Conservation (phyloP, 2,888 invertebrate species). For the Lacanobia wlatinum region DNA sequence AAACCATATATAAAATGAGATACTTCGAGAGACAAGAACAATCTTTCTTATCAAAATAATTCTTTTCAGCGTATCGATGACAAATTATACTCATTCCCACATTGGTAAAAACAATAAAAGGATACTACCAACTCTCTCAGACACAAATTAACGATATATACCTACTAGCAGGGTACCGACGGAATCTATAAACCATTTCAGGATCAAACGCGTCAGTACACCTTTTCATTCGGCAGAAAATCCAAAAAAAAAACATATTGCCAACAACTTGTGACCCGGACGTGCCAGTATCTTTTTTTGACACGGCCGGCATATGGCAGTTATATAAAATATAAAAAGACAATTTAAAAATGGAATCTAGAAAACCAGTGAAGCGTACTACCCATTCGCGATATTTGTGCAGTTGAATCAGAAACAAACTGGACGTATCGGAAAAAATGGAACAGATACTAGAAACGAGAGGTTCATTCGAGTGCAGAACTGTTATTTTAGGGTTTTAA, state of each 20-base stretch:
- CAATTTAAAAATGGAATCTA: conserved; percentile 43
- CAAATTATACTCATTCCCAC: no score
- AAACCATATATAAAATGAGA: neutral
- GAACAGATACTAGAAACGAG: conserved; percentile 15
- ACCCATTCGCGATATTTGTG: conserved; percentile 37
- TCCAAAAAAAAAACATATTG: conserved; percentile 27
- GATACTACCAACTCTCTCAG: neutral
- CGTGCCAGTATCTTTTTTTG: conserved; percentile 34
- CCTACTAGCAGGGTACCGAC: neutral
- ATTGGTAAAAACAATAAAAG: no score
- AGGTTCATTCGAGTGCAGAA: conserved; percentile 22
- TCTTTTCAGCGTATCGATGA: no score
- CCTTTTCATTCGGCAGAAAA: conserved; percentile 16
- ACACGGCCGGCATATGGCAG: conserved; percentile 40
- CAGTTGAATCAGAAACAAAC: conserved; percentile 41
- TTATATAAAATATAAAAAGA: conserved; percentile 48
- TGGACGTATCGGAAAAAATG: conserved; percentile 28
- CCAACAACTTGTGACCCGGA: conserved; percentile 27
- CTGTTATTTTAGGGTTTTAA: conserved; percentile 32
- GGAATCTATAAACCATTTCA: conserved; percentile 34
- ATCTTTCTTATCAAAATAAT: no score
- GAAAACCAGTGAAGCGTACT: conserved; percentile 33
- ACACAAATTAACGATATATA: neutral
- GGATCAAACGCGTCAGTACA: conserved; percentile 24
- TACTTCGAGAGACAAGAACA: no score